These are phyloP conservation scores for Nipponacmea schrenckii DNA, from an alignment of 2,888 invertebrate species.

Conservation along the genomic window DNA sequence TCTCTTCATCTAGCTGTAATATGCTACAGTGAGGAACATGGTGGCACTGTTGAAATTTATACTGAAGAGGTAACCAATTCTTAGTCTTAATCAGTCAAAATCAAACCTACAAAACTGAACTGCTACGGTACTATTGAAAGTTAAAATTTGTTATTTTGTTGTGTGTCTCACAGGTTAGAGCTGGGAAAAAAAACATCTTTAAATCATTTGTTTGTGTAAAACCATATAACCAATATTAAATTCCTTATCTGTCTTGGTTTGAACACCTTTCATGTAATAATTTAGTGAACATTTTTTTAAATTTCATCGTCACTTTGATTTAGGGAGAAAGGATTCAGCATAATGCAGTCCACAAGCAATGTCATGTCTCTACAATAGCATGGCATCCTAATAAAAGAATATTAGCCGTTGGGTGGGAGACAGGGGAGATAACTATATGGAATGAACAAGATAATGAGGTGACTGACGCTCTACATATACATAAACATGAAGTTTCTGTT, in stretches of 20 bases:
- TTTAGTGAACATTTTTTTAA: background rate
- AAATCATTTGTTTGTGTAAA: too few relatives aligned
- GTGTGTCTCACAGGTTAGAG: background rate
- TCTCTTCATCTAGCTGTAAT: conserved; percentile 86
- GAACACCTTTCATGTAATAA: too few relatives aligned
- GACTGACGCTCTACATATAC: conserved; percentile 72
- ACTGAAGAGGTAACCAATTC: conserved; percentile 80
- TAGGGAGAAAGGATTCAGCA: conserved; percentile 62
- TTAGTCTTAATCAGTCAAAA: background rate
- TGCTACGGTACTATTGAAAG: background rate
- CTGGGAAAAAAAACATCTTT: background rate
- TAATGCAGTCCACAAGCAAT: conserved; percentile 53
- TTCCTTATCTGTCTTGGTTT: too few relatives aligned
- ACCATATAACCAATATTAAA: too few relatives aligned
- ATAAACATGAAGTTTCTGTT: conserved; percentile 72
- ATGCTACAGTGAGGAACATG: conserved; percentile 86
- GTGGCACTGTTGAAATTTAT: conserved; percentile 88
- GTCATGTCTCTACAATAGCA: conserved; percentile 52
- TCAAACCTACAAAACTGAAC: background rate
- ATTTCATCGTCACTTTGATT: conserved; percentile 8
- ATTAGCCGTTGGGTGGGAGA: conserved; percentile 90
- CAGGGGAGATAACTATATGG: conserved; percentile 89
- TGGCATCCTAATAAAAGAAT: conserved; percentile 91
- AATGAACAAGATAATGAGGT: conserved; percentile 71
- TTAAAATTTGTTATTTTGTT: background rate